Percentiles rank a stretch among this genome's conserved stretches.
These are phyloP conservation scores for Nycticryphes semicollaris DNA, from an alignment of 2,113 vertebrate genomes.

Conservation along the genomic window DNA sequence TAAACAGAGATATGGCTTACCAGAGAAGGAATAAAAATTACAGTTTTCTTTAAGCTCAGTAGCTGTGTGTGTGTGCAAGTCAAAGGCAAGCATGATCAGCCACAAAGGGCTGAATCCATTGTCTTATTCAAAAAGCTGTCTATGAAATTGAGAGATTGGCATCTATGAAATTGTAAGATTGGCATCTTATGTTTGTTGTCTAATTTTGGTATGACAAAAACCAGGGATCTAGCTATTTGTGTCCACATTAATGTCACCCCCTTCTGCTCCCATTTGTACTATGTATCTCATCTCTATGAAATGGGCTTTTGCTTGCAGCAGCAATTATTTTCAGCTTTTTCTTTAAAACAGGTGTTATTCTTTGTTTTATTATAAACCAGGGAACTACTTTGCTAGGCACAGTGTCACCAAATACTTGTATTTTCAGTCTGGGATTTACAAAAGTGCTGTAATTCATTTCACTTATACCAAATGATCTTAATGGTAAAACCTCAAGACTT, in stretches of 20 bases:
- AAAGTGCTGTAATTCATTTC: not conserved
- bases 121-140: not conserved
- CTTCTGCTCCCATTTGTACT: not conserved
- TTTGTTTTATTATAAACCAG: not conserved
- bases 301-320: not conserved
- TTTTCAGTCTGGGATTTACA: not conserved
- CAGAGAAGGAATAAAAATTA: not conserved
- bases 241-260: not conserved
- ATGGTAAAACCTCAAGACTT: not conserved
- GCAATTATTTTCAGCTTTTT: not conserved
- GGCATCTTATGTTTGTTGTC: not conserved
- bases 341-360: not conserved
- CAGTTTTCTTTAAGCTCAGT: not conserved
- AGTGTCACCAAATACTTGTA: not conserved
- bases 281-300: not conserved
- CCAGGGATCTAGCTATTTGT: not conserved
- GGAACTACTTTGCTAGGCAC: not conserved
- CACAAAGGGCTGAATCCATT: not conserved
- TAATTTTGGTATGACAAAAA: not conserved
- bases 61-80: not conserved
- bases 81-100: not conserved
- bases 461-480: not conserved
- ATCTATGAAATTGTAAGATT: not conserved
- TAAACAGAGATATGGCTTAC: not conserved
- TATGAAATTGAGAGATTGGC: not conserved